Conservation (phyloP, 2,888 invertebrate genomes). For the Xestia xanthographa region DNA sequence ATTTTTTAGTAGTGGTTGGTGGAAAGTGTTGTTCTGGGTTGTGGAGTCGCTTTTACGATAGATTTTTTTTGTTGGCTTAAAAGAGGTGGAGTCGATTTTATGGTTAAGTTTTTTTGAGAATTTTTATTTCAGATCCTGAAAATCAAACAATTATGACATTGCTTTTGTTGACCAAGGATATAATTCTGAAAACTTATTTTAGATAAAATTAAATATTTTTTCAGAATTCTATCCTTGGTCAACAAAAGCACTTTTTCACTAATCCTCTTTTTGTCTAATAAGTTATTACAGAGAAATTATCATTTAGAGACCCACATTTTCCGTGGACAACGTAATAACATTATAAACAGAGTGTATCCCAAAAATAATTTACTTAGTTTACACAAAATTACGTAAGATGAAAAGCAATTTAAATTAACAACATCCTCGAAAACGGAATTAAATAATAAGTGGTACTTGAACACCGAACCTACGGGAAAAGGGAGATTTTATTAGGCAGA, state of each 20-base stretch:
- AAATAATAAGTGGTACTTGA: conserved; percentile 48
- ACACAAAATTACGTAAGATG: conserved; percentile 31
- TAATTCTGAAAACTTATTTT: too few species aligned
- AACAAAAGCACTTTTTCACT: neutral
- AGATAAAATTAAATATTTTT: too few species aligned
- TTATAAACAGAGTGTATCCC: conserved; percentile 1
- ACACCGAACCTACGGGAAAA: conserved; percentile 13
- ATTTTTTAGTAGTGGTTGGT: neutral
- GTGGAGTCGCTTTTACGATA: neutral
- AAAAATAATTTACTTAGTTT: conserved; percentile 17
- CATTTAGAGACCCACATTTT: neutral
- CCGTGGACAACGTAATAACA: neutral
- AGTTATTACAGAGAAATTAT: neutral
- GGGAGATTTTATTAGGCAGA: conserved; percentile 27
- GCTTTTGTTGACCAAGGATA: neutral
- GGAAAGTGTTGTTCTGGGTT: neutral
- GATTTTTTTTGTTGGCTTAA: neutral
- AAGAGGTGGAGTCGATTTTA: neutral
- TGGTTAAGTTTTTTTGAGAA: neutral
- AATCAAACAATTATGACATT: neutral
- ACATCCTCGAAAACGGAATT: conserved; percentile 32
- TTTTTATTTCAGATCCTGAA: neutral
- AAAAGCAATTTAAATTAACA: conserved; percentile 50
- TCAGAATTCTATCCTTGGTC: too few species aligned
- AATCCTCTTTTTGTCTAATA: neutral